These are phyloP conservation scores for Dolichomitus sp. DNA, from an alignment of 2,888 invertebrate genomes.

Conservation along the genomic window DNA sequence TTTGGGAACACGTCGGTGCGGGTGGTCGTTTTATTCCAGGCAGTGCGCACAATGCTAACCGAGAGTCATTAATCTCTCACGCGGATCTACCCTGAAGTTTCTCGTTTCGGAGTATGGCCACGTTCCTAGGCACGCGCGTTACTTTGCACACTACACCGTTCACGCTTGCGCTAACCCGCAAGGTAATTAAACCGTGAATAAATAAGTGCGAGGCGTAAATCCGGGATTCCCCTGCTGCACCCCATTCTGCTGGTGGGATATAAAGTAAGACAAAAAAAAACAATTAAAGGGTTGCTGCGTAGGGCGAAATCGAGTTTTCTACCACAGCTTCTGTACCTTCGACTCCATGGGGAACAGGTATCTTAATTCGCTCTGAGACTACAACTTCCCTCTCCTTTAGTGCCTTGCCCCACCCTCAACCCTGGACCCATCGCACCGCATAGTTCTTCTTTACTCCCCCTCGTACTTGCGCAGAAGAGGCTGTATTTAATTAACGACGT, in stretches of 20 bases:
- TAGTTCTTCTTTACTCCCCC: constrained; percentile 17
- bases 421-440: constrained; percentile 4
- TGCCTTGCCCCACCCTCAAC: not conserved
- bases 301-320: constrained; percentile 20
- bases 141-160: constrained; percentile 45
- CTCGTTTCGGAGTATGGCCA: constrained; percentile 79
- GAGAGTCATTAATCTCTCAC: constrained; percentile 68
- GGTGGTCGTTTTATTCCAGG: constrained; percentile 54
- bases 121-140: constrained; percentile 69
- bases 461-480: constrained; percentile 11
- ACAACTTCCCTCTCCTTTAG: not conserved
- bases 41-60: constrained; percentile 77
- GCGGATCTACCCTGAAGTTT: constrained; percentile 80
- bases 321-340: not conserved
- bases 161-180: constrained; percentile 66
- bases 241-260: constrained; percentile 24
- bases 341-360: not conserved
- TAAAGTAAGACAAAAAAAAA: constrained; percentile 72
- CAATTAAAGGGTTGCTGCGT: constrained; percentile 71
- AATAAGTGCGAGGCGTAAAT: constrained; percentile 84
- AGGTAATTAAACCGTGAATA: constrained; percentile 85
- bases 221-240: constrained; percentile 69
- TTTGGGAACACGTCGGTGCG: not conserved
- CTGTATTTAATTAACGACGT: constrained; percentile 54
- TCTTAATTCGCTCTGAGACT: constrained; percentile 29